These are phyloP conservation scores for Dicyrtomina minuta DNA, from an alignment of 2,888 invertebrate species.

Conservation along the genomic window DNA sequence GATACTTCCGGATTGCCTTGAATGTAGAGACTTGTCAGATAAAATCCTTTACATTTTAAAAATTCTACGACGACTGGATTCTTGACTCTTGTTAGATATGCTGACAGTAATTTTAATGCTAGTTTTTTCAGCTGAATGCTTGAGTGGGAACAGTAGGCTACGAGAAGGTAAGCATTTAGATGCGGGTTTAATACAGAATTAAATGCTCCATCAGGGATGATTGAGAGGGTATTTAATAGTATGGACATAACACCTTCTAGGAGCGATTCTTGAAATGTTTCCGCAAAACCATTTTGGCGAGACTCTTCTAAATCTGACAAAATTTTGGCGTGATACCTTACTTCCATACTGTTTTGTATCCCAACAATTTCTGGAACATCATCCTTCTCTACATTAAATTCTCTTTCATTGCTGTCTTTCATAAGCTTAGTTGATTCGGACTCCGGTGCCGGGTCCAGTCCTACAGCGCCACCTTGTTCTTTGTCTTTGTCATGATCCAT, in stretches of 20 bases:
- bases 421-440: background rate
- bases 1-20: slow-evolving; percentile 43
- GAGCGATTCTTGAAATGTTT: slow-evolving; percentile 49
- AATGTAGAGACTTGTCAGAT: slow-evolving; percentile 46
- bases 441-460: background rate
- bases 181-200: slow-evolving; percentile 45
- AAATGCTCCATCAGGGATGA: slow-evolving; percentile 51
- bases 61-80: slow-evolving; percentile 46
- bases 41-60: slow-evolving; percentile 47
- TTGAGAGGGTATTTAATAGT: slow-evolving; percentile 49
- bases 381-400: background rate
- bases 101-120: slow-evolving; percentile 47
- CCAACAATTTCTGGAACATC: slow-evolving; percentile 51
- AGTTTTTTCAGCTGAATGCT: slow-evolving; percentile 44
- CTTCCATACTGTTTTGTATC: slow-evolving; percentile 6
- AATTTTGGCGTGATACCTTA: background rate
- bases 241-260: slow-evolving; percentile 52
- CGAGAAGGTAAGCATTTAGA: slow-evolving; percentile 47
- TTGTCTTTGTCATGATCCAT: background rate
- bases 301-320: background rate
- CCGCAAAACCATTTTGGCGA: slow-evolving; percentile 37
- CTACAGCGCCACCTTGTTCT: background rate
- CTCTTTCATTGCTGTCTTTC: background rate
- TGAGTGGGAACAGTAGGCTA: slow-evolving; percentile 50
- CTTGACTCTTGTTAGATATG: slow-evolving; percentile 48